Evolutionary conservation across 1,140 invertebrate genomes (phyloP).

Genomic region (Leucophenga varia): DNA sequence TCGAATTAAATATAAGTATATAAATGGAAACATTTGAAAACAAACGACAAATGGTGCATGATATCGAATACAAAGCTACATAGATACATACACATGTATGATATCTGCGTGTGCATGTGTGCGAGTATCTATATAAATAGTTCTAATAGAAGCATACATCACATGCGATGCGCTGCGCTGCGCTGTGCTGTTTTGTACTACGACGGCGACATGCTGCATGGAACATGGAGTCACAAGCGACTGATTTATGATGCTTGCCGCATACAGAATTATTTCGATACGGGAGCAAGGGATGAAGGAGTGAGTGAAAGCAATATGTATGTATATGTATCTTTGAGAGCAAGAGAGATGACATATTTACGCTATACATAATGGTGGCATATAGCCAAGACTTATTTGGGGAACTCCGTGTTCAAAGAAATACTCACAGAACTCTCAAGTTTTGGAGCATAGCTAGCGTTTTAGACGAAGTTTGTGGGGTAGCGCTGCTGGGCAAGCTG

Average conservation of each 20-base stretch:
- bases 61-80: no score
- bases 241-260: slow-evolving; percentile 34
- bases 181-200: no score
- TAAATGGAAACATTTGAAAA: slow-evolving; percentile 13
- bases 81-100: slow-evolving; percentile 5
- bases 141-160: slow-evolving; percentile 54
- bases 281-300: slow-evolving; percentile 20
- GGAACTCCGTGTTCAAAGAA: slow-evolving; percentile 35
- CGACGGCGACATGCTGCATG: slow-evolving; percentile 32
- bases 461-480: no score
- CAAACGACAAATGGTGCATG: neutral
- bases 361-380: slow-evolving; percentile 6
- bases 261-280: slow-evolving; percentile 24
- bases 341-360: no score
- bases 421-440: no score
- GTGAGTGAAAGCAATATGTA: slow-evolving; percentile 5
- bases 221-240: slow-evolving; percentile 48
- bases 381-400: slow-evolving; percentile 17
- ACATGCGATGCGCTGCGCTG: no score
- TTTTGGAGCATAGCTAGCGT: no score
- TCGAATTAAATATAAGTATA: slow-evolving; percentile 43
- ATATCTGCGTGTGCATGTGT: slow-evolving; percentile 3
- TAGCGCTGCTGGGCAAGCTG: slow-evolving; percentile 9
- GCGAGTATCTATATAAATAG: slow-evolving; percentile 31
- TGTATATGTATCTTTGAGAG: neutral